Base-by-base conservation (phyloP, 2,888 invertebrate genomes). In the Cremastinae sp. region DNA sequence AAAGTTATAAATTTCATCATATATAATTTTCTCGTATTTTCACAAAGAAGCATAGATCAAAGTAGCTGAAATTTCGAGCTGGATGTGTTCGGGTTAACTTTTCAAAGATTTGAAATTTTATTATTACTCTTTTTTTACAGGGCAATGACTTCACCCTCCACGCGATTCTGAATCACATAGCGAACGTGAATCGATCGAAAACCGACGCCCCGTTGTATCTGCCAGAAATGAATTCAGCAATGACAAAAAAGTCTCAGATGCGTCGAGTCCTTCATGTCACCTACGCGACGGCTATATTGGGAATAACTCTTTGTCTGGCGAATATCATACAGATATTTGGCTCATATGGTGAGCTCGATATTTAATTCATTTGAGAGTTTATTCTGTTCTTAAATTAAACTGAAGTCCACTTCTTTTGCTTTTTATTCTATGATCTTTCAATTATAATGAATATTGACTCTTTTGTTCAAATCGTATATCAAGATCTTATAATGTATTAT, bases 131-230 rank as follows among this genome's bases (percentile, higher is more conserved):
- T 69, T 73, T 12, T 51, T 83, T 83, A 14, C 82, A 90, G 89
- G 83, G 82, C 69, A 82, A 86, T 18, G 90, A 90, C 78, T 86
- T 91, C 71, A 91, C 91, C 1, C 88, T 92, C 59, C 90, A 91
- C 64, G 91, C 91, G 16, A 91, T 92, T 80, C 82, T 92, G 71
- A 91, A 91, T 83, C 92, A 92, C 80, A 92, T 92, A 65, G 91
- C 92, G 10, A 91, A 91, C 79, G 91, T 91, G 64, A 91, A 91
- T 84, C 89, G 91, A 82, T 88, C 91, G 7, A 89, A 88, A 82
- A 83, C 88, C 37, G 87, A 88, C 68, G 83, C 84, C 10, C 87
- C 87, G 22, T 71, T 89, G 72, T 87, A 89, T 74, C 85, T 89
- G 76, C 82, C 88, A 45, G 88, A 88, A 76, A 82, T 84, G 12